These are phyloP conservation scores for Brachypteracias leptosomus DNA, from an alignment of 2,113 vertebrate species.

Conservation along the genomic window DNA sequence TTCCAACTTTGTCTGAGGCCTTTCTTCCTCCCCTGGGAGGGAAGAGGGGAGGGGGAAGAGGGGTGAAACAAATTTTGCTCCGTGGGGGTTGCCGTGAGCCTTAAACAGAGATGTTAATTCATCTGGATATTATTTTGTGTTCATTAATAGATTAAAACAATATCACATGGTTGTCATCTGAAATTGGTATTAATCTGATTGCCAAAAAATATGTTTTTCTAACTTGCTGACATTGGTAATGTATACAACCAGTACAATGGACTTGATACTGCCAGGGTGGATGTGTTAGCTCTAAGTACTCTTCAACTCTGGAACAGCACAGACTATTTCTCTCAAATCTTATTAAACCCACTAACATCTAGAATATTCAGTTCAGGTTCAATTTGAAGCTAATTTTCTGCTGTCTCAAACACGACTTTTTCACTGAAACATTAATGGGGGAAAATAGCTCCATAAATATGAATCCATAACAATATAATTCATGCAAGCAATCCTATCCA, in stretches of 20 bases:
- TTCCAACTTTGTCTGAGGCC: too few species aligned
- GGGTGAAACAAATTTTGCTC: too few species aligned
- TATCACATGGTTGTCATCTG: not conserved
- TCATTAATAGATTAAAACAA: not conserved
- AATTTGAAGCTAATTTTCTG: not conserved
- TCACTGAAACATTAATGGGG: not conserved
- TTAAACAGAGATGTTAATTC: too few species aligned
- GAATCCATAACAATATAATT: not conserved
- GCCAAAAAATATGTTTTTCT: not conserved
- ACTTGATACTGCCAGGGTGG: not conserved
- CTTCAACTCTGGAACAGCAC: not conserved
- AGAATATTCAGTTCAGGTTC: not conserved
- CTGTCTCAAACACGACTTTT: not conserved
- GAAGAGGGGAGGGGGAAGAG: too few species aligned
- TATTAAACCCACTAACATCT: not conserved
- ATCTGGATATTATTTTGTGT: not conserved
- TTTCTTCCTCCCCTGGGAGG: too few species aligned
- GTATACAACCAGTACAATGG: not conserved
- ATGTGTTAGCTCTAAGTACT: not conserved
- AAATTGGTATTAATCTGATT: not conserved
- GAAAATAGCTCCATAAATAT: not conserved
- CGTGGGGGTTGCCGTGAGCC: too few species aligned
- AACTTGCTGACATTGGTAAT: fast-evolving
- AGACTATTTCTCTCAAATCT: not conserved
- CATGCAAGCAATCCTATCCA: not conserved